These are phyloP conservation scores for Pseudococcus jackbeardsleyi DNA, from an alignment of 2,888 invertebrate species.

Conservation along the genomic window DNA sequence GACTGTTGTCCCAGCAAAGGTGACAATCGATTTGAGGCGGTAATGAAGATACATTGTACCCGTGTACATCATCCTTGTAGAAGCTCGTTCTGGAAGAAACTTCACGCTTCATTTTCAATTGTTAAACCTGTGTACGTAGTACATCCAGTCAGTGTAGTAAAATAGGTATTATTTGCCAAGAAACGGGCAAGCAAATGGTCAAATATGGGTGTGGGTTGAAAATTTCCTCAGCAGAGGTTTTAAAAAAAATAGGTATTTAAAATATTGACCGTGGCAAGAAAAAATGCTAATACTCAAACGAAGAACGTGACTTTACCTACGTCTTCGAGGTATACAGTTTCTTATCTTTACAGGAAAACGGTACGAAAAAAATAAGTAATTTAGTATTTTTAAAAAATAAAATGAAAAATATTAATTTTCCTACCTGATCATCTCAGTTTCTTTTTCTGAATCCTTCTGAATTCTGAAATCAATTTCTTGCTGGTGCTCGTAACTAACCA, in stretches of 20 bases:
- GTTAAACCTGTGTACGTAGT: neutral
- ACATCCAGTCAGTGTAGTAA: neutral
- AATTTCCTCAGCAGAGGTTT: neutral
- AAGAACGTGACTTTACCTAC: no score
- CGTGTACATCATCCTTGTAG: slow-evolving; percentile 47
- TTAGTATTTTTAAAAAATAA: neutral
- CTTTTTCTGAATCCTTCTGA: neutral
- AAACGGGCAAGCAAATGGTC: neutral
- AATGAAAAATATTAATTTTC: neutral
- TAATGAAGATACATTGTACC: slow-evolving; percentile 41
- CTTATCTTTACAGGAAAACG: no score
- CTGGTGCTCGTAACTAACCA: neutral
- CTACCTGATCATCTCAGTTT: neutral
- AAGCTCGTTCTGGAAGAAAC: slow-evolving; percentile 45
- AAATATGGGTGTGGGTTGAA: neutral
- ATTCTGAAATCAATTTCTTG: neutral
- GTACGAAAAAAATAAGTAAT: no score
- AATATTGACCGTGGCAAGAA: neutral
- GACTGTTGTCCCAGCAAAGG: slow-evolving; percentile 53
- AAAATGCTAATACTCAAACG: no score
- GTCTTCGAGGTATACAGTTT: no score
- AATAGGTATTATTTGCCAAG: slow-evolving; percentile 4
- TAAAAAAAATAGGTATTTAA: neutral
- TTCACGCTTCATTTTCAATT: slow-evolving; percentile 61
- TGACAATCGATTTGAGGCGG: slow-evolving; percentile 59